Percentiles rank a stretch among this genome's conserved stretches.
phyloP scores from a whole-genome alignment of 2,113 vertebrate genomes.

The Phalacrocorax pelagicus region DNA sequence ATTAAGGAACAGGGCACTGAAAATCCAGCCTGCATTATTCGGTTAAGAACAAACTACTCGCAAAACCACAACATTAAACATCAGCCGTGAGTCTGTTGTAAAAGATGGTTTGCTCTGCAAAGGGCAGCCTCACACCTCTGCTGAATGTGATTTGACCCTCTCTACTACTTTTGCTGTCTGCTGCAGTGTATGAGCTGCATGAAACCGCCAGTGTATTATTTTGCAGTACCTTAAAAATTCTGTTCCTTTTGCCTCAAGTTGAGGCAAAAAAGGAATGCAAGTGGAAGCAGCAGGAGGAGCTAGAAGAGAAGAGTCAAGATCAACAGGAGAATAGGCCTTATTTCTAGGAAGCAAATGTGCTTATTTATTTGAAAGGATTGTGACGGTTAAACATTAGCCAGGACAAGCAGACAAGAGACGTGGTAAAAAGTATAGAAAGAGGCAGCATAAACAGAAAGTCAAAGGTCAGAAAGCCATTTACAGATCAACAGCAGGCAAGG shows the following conservation, averaged over 20 bases:
- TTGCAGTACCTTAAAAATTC: background rate
- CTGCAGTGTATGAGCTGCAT: background rate
- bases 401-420: background rate
- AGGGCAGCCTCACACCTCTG: background rate
- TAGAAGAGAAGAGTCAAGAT: background rate
- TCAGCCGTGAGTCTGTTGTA: background rate
- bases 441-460: background rate
- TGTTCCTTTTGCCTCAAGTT: background rate
- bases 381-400: background rate
- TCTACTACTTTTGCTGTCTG: background rate
- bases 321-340: background rate
- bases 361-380: background rate
- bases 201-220: background rate
- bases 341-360: background rate
- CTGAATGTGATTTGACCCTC: background rate
- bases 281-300: background rate
- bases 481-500: background rate
- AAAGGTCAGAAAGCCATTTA: background rate
- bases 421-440: background rate
- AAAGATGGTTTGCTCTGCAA: background rate
- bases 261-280: background rate
- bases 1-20: background rate
- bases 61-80: background rate
- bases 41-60: background rate
- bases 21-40: background rate